Percentiles rank a stretch among this genome's conserved stretches.
Conservation (phyloP, 2,888 invertebrate genomes). For the Trisateles emortualis region DNA sequence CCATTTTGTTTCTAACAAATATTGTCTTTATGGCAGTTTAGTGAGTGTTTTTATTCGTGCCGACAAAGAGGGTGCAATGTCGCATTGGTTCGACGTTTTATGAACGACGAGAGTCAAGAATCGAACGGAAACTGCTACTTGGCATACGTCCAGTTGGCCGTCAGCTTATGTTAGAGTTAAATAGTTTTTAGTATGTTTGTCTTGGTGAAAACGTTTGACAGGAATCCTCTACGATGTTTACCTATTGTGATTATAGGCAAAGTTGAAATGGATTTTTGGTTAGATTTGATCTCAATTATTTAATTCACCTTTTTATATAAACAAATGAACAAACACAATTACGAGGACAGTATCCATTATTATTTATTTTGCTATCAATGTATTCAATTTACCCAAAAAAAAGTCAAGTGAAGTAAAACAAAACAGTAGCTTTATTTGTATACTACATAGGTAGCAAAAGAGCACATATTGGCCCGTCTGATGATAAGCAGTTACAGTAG, state of each 20-base stretch:
- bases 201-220: slow-evolving; percentile 45
- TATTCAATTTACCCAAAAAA: too few relatives aligned
- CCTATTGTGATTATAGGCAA: slow-evolving; percentile 29
- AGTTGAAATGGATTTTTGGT: too few relatives aligned
- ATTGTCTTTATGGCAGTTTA: slow-evolving; percentile 52
- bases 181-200: slow-evolving; percentile 45
- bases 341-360: too few relatives aligned
- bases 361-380: too few relatives aligned
- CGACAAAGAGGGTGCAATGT: slow-evolving; percentile 31
- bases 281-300: too few relatives aligned
- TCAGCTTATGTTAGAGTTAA: slow-evolving; percentile 51
- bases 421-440: too few relatives aligned
- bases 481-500: too few relatives aligned
- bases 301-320: too few relatives aligned
- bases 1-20: slow-evolving; percentile 47
- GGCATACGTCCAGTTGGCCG: slow-evolving; percentile 51
- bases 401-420: too few relatives aligned
- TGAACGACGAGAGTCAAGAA: slow-evolving; percentile 45
- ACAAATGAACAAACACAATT: too few relatives aligned
- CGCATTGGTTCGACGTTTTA: slow-evolving; percentile 51
- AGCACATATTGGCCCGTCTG: too few relatives aligned
- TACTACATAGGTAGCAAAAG: too few relatives aligned
- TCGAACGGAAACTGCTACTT: slow-evolving; percentile 47
- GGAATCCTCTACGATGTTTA: slow-evolving; percentile 15
- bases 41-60: slow-evolving; percentile 46